Evolutionary conservation across 64 coral and sea anemone genomes (phyloP).

Genomic region (Stichodactyla mertensii): DNA sequence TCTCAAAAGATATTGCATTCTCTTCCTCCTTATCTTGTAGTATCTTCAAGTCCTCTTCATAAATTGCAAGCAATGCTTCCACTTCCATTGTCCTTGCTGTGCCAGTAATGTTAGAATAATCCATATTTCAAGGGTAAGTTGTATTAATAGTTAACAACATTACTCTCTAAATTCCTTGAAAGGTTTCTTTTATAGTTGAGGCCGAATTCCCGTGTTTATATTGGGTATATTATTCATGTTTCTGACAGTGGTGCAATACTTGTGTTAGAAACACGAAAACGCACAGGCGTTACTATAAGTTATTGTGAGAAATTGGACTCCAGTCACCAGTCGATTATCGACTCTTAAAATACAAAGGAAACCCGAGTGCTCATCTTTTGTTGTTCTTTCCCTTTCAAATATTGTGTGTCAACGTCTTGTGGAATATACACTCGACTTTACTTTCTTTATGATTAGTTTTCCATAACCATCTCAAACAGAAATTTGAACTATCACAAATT

Average conservation of each 20-base stretch:
- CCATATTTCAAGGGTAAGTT: background rate
- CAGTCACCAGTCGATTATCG: background rate
- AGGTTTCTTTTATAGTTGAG: background rate
- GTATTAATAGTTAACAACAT: background rate
- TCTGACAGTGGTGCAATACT: background rate
- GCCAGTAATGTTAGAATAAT: background rate
- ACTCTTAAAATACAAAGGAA: background rate
- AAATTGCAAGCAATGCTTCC: conserved; percentile 47
- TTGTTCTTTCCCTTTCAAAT: no score
- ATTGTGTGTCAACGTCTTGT: no score
- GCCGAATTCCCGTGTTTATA: background rate
- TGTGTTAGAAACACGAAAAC: background rate
- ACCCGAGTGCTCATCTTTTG: no score
- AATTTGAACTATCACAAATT: no score
- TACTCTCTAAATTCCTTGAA: background rate
- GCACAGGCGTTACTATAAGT: background rate
- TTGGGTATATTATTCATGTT: background rate
- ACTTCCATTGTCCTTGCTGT: conserved; percentile 35
- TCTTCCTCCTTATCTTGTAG: background rate
- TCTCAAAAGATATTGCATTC: conserved; percentile 13
- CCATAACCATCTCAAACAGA: no score
- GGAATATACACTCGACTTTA: no score
- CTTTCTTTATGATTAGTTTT: no score
- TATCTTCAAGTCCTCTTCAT: conserved; percentile 33
- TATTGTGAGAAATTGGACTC: background rate